A percentile compares a stretch with the other conserved stretches of the same genome.
Evolutionary conservation across 1,140 invertebrate species (phyloP).

Genomic region (Kradibia gibbosae): DNA sequence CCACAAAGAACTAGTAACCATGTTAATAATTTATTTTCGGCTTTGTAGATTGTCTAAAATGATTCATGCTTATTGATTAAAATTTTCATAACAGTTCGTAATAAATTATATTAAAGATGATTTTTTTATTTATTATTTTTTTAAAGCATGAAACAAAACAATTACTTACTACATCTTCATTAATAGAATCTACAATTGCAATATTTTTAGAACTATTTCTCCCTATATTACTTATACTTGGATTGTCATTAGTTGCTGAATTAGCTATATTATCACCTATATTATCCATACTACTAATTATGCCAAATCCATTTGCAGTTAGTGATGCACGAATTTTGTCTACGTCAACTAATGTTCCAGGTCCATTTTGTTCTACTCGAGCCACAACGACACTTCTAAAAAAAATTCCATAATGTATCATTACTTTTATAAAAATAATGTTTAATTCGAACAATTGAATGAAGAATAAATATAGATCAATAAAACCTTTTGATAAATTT

Average conservation of each 20-base stretch:
- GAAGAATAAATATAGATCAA: too few relatives aligned
- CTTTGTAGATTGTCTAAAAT: slow-evolving; percentile 78
- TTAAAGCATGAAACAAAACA: background rate
- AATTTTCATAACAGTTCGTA: slow-evolving; percentile 10
- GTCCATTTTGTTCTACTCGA: slow-evolving; percentile 65
- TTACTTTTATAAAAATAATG: too few relatives aligned
- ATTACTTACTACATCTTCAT: slow-evolving; percentile 66
- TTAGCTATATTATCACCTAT: slow-evolving; percentile 33
- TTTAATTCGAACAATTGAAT: too few relatives aligned
- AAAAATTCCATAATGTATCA: background rate
- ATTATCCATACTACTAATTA: slow-evolving; percentile 62
- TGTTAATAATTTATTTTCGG: slow-evolving; percentile 80
- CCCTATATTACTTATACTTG: slow-evolving; percentile 26
- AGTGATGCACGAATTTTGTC: slow-evolving; percentile 75
- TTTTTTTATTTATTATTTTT: background rate
- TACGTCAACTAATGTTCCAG: slow-evolving; percentile 67
- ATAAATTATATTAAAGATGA: slow-evolving; percentile 21
- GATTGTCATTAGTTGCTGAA: slow-evolving; percentile 33
- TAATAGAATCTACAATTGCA: slow-evolving; percentile 43
- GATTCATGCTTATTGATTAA: background rate
- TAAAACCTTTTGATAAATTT: background rate
- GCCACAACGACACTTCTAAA: slow-evolving; percentile 84
- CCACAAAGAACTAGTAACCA: slow-evolving; percentile 85
- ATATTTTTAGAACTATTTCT: slow-evolving; percentile 59
- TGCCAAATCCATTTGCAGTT: slow-evolving; percentile 76